Base-by-base conservation (phyloP, 2,888 invertebrate species). In the Nemoura dubitans region DNA sequence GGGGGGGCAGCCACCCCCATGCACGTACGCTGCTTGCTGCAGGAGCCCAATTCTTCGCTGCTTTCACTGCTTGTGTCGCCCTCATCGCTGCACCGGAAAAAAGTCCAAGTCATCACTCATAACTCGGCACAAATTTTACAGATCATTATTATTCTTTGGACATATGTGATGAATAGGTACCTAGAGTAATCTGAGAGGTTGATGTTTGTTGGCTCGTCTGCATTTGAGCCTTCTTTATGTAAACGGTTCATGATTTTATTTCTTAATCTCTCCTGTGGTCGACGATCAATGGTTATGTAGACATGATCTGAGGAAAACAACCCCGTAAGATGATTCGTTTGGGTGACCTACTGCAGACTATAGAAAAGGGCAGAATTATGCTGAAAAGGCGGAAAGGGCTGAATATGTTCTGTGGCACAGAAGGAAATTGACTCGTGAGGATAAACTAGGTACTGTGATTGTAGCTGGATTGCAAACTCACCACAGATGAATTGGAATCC, bases 131-230 rank as follows among this genome's bases (percentile, higher is more conserved):
- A 26, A 16, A 42, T 10, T 76, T 86, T 10, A 36, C 36, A 36
- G 36, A 3, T 36, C 5, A 36, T 36, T 36, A 6, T 6, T 3
- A 6, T 10, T 36, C 3, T 36, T 36, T 36, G 10, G 3, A 36
- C 5, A 36, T 6, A 10, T 36, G 36, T 36, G 10, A 36, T 36
- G 5, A 36, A 36, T 36, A n/a, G n/a, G n/a, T 92, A 97, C 97
- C 97, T 97, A 10, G 97, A 97, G 91, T 97, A 97, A 92, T 97
- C 97, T 30, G 97, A 96, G 36, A 97, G 92, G 87, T 95, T 95
- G 89, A 97, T 97, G 91, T 97, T 97, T 0, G 96, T 95, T 21
- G 97, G 97, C 91, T 97, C 97, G 89, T 97, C 97, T 10, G 97
- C 97, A 90, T 95, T 97, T 0, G 97, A 97, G 59, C 97, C 97